These are phyloP conservation scores for Neuroterus valhalla DNA, from an alignment of 1,140 invertebrate genomes.

Conservation along the genomic window DNA sequence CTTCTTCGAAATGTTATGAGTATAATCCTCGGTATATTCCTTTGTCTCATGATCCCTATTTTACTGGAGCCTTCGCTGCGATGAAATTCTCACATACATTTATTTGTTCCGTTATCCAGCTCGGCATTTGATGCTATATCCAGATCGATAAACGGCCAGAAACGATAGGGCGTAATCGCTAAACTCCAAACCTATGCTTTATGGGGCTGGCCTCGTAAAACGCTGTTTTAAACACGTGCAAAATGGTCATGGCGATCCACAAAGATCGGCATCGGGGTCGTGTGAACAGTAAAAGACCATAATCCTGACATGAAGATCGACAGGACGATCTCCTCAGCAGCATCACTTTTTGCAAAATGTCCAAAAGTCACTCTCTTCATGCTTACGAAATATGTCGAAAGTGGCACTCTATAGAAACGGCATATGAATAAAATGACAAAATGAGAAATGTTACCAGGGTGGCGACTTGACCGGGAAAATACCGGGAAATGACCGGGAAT, in stretches of 20 bases:
- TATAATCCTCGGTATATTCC: constrained; percentile 8
- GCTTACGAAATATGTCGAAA: too few relatives aligned
- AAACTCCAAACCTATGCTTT: constrained; percentile 28
- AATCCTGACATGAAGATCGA: constrained; percentile 44
- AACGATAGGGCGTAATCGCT: constrained; percentile 25
- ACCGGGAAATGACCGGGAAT: too few relatives aligned
- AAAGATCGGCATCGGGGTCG: constrained; percentile 56
- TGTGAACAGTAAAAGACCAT: constrained; percentile 58
- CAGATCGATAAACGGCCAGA: constrained; percentile 15
- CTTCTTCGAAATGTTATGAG: constrained; percentile 24
- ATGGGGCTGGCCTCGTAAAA: constrained; percentile 49
- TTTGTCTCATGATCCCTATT: constrained; percentile 11
- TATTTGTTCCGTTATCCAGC: constrained; percentile 37
- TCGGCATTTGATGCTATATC: constrained; percentile 16
- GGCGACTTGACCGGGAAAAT: too few relatives aligned
- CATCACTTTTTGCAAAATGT: not conserved
- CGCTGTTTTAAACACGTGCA: constrained; percentile 49
- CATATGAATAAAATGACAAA: too few relatives aligned
- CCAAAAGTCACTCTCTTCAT: not conserved
- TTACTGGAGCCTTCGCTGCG: not conserved
- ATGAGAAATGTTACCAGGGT: too few relatives aligned
- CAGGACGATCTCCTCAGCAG: constrained; percentile 45
- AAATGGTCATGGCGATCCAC: constrained; percentile 57
- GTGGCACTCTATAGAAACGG: too few relatives aligned
- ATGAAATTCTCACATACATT: constrained; percentile 28